These are phyloP conservation scores for Podilymbus podiceps DNA, from an alignment of 2,113 vertebrate species.

Conservation along the genomic window DNA sequence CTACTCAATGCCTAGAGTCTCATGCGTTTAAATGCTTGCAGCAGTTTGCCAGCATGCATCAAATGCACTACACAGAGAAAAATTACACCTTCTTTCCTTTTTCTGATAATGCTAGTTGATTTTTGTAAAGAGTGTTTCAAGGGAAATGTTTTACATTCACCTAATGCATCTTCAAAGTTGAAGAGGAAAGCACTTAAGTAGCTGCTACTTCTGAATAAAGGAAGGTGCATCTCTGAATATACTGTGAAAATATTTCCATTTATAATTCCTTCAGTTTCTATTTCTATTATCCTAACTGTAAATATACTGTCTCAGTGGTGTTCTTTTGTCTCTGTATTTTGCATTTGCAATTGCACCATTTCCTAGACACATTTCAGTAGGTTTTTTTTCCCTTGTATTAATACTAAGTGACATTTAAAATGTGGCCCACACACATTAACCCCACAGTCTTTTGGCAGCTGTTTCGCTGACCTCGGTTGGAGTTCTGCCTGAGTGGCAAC, in stretches of 20 bases:
- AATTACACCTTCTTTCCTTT: background rate
- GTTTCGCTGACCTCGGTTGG: constrained; percentile 6
- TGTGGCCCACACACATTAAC: constrained; percentile 35
- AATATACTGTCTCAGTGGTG: background rate
- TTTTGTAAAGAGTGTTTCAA: background rate
- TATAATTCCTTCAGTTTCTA: background rate
- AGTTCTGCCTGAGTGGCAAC: background rate
- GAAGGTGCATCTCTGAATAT: background rate
- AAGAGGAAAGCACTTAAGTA: background rate
- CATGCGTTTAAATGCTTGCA: background rate
- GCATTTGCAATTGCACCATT: background rate
- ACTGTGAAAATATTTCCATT: background rate
- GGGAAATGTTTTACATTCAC: background rate
- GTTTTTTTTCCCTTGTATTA: background rate
- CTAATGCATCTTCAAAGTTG: background rate
- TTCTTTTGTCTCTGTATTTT: background rate
- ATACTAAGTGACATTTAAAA: constrained; percentile 30
- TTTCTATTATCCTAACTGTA: background rate
- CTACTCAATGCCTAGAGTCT: background rate
- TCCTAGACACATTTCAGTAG: background rate
- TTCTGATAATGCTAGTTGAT: background rate
- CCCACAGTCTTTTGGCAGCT: constrained; percentile 12
- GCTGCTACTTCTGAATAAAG: background rate
- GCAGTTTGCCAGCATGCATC: background rate
- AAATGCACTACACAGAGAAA: background rate